Evolutionary conservation across 2,113 vertebrate species (phyloP).

Genomic region (Chamaea fasciata): DNA sequence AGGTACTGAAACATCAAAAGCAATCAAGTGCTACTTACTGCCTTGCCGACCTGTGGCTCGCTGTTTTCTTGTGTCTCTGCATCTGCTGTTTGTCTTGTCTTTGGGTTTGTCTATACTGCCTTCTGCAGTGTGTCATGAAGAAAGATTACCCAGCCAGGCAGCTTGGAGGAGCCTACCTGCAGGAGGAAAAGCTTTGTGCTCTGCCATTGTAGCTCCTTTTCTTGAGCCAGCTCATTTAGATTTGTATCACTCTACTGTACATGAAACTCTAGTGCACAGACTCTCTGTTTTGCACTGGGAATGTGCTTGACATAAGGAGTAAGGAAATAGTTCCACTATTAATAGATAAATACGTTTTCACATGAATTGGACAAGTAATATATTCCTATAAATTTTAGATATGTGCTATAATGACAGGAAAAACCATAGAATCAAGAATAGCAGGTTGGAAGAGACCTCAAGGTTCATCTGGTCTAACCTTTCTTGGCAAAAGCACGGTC

Average conservation of each 20-base stretch:
- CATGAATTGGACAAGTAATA: background rate
- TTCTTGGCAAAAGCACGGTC: background rate
- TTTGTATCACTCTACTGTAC: background rate
- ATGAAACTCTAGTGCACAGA: background rate
- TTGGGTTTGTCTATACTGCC: background rate
- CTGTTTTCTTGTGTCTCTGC: background rate
- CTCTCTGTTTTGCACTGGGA: background rate
- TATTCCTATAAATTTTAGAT: background rate
- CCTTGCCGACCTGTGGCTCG: rapidly evolving
- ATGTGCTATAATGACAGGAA: background rate
- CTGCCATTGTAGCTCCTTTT: background rate
- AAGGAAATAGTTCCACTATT: background rate
- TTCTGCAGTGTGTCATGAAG: background rate
- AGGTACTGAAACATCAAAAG: background rate
- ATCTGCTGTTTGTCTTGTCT: background rate
- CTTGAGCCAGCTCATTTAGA: background rate
- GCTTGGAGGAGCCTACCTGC: background rate
- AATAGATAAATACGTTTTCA: background rate
- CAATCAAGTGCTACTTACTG: background rate
- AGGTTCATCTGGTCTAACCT: background rate
- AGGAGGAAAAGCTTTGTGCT: background rate
- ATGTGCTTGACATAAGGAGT: background rate
- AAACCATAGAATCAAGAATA: background rate
- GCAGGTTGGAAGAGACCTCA: background rate
- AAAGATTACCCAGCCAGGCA: background rate